These are phyloP conservation scores for Philopedon plagiatum DNA, from an alignment of 2,888 invertebrate species.

Conservation along the genomic window DNA sequence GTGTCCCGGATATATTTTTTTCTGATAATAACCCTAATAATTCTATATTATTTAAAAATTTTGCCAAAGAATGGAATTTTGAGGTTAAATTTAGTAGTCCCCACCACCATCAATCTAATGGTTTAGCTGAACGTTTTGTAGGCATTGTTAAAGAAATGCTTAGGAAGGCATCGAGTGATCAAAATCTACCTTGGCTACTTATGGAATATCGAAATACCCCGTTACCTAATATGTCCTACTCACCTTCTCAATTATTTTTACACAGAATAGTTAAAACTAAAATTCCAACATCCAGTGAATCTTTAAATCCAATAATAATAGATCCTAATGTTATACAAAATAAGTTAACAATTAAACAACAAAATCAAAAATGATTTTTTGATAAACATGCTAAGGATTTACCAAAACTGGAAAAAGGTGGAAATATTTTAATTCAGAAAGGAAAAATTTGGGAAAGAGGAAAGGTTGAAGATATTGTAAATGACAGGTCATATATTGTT, in stretches of 20 bases:
- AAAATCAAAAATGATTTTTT: background rate
- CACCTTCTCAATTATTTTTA: background rate
- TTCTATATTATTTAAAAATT: conserved; percentile 33
- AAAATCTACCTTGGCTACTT: background rate
- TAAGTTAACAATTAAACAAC: background rate
- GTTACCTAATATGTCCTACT: background rate
- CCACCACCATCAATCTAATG: background rate
- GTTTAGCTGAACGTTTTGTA: conserved; percentile 9
- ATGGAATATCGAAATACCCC: background rate
- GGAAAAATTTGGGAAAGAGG: background rate
- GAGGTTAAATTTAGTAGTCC: background rate
- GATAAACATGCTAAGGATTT: background rate
- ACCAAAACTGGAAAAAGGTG: background rate
- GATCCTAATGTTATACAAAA: background rate
- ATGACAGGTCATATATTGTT: too few species aligned
- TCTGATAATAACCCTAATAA: conserved; percentile 53
- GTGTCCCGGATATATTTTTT: conserved; percentile 45
- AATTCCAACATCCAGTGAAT: background rate
- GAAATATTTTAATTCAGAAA: background rate
- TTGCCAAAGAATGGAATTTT: conserved; percentile 11
- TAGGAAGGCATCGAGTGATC: background rate
- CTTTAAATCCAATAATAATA: background rate
- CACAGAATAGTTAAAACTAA: background rate
- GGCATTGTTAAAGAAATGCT: conserved; percentile 5
- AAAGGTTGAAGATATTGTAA: background rate